These are phyloP conservation scores for Eptatretus burgeri DNA, from an alignment of 2,113 vertebrate genomes.

Conservation along the genomic window DNA sequence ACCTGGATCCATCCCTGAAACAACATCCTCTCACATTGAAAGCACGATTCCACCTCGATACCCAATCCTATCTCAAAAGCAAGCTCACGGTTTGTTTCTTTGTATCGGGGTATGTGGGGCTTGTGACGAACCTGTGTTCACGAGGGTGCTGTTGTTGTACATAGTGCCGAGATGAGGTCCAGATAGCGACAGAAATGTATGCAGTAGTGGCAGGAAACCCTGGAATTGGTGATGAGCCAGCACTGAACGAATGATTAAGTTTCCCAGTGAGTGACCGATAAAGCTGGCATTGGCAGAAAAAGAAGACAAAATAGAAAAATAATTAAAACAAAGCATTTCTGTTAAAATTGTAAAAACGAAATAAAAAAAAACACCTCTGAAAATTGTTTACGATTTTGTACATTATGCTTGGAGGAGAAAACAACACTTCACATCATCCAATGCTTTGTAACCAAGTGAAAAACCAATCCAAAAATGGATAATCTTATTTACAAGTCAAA, in stretches of 20 bases:
- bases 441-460: no score
- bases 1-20: no score
- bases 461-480: no score
- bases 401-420: no score
- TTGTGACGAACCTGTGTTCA: conserved; percentile 51
- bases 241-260: conserved; percentile 88
- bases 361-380: no score
- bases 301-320: neutral
- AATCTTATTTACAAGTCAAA: no score
- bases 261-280: conserved; percentile 88
- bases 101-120: no score
- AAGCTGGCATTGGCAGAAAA: conserved; percentile 32
- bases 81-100: no score
- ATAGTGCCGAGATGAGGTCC: conserved; percentile 87
- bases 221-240: conserved; percentile 74
- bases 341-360: no score
- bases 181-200: conserved; percentile 84
- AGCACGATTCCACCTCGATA: neutral
- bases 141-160: conserved; percentile 89
- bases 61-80: neutral
- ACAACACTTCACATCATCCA: no score
- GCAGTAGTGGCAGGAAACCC: conserved; percentile 67
- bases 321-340: neutral
- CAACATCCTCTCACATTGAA: no score
- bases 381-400: no score